Conservation (phyloP, 2,797 vertebrate genomes). For the Coilia nasus region DNA sequence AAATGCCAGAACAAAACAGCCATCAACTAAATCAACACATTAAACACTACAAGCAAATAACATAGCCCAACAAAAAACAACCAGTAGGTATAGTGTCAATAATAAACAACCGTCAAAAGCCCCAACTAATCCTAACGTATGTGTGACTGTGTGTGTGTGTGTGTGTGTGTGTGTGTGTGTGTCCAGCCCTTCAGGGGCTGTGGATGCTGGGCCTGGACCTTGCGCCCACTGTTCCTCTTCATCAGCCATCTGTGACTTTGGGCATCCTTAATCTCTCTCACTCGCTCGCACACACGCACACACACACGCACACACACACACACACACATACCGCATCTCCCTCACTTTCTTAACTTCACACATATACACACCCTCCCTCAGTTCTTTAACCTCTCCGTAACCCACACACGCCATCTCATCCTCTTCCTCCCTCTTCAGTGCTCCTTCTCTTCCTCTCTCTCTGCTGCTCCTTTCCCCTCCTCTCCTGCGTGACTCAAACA, state of each 20-base stretch:
- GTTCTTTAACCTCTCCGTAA: neutral
- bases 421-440: neutral
- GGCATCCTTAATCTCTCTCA: too few species aligned
- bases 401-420: neutral
- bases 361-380: neutral
- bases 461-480: neutral
- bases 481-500: neutral
- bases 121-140: too few species aligned
- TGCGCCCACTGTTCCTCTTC: neutral
- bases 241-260: neutral
- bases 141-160: too few species aligned
- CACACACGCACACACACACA: too few species aligned
- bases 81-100: too few species aligned
- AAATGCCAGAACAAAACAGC: too few species aligned
- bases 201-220: constrained; percentile 13
- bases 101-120: too few species aligned
- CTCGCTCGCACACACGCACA: neutral
- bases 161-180: too few species aligned
- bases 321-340: neutral
- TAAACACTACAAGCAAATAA: too few species aligned
- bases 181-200: constrained; percentile 22
- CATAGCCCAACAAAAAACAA: too few species aligned
- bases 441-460: constrained; percentile 20
- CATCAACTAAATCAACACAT: too few species aligned
- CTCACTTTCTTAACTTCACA: neutral